Conservation (phyloP, 2,888 invertebrate species). For the Sphaerophoria taeniata region DNA sequence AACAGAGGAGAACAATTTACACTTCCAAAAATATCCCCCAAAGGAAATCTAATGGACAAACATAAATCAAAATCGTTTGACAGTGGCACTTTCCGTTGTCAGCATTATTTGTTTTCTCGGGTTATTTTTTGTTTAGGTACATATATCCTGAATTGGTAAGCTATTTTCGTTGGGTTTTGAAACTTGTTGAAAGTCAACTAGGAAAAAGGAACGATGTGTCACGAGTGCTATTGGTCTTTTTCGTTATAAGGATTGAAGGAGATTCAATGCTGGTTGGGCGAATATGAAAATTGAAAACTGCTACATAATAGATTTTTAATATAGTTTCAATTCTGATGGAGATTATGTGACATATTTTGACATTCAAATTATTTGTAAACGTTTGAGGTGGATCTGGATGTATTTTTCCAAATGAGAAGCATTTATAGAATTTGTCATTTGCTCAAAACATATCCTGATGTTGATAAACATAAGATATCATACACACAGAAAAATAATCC, state of each 20-base stretch:
- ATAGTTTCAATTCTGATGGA: neutral
- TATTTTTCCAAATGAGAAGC: neutral
- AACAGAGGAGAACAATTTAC: slow-evolving; percentile 48
- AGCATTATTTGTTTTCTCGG: slow-evolving; percentile 41
- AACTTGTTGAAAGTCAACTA: neutral
- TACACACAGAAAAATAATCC: too few species aligned
- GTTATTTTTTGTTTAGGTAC: neutral
- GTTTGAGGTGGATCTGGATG: neutral
- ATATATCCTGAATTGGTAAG: neutral
- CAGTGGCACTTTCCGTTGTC: slow-evolving; percentile 56
- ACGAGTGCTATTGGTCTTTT: slow-evolving; percentile 22
- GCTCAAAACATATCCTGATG: too few species aligned
- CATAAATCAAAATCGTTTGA: slow-evolving; percentile 67
- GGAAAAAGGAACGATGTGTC: slow-evolving; percentile 29
- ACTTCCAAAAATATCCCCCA: slow-evolving; percentile 44
- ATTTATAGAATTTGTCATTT: too few species aligned
- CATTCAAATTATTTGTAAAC: slow-evolving; percentile 10
- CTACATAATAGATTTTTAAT: slow-evolving; percentile 49
- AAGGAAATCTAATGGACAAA: slow-evolving; percentile 68
- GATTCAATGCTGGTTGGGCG: slow-evolving; percentile 6
- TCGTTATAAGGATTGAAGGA: slow-evolving; percentile 2
- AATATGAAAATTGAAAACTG: slow-evolving; percentile 51
- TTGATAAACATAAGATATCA: too few species aligned
- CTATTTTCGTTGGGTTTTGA: neutral
- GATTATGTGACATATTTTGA: neutral